phyloP scores from a whole-genome alignment of 2,113 vertebrate genomes.

The Apteryx owenii region DNA sequence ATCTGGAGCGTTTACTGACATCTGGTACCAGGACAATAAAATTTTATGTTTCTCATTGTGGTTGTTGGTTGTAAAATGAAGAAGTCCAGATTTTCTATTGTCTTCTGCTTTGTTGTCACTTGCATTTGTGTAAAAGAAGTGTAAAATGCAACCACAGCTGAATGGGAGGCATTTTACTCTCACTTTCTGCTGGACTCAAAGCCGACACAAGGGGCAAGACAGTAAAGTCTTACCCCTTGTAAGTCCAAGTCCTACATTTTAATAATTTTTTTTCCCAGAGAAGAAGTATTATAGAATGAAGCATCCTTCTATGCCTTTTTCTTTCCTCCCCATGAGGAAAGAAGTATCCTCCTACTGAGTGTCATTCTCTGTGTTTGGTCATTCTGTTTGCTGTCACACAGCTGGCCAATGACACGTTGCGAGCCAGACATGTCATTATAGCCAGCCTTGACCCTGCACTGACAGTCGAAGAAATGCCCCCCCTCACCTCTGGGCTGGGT shows the following conservation, averaged over 20 bases:
- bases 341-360: background rate
- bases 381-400: slow-evolving; percentile 27
- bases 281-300: background rate
- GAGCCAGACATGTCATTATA: background rate
- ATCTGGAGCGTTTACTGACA: slow-evolving; percentile 21
- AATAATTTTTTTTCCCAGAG: background rate
- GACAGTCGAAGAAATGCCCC: background rate
- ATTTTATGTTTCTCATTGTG: slow-evolving; percentile 46
- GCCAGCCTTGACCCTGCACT: background rate
- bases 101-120: slow-evolving; percentile 27
- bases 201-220: background rate
- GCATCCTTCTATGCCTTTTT: background rate
- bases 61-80: slow-evolving; percentile 43
- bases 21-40: slow-evolving; percentile 41
- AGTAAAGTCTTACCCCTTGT: background rate
- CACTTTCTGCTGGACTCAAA: slow-evolving; percentile 24
- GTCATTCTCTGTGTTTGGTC: slow-evolving; percentile 1
- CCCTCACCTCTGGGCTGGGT: background rate
- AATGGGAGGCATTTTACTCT: slow-evolving; percentile 43
- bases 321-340: background rate
- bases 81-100: slow-evolving; percentile 39
- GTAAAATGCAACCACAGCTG: slow-evolving; percentile 50
- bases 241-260: background rate
- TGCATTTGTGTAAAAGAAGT: slow-evolving; percentile 42
- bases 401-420: background rate